Evolutionary conservation across 2,888 invertebrate species (phyloP).

Genomic region (Caenorhabditis panamensis): DNA sequence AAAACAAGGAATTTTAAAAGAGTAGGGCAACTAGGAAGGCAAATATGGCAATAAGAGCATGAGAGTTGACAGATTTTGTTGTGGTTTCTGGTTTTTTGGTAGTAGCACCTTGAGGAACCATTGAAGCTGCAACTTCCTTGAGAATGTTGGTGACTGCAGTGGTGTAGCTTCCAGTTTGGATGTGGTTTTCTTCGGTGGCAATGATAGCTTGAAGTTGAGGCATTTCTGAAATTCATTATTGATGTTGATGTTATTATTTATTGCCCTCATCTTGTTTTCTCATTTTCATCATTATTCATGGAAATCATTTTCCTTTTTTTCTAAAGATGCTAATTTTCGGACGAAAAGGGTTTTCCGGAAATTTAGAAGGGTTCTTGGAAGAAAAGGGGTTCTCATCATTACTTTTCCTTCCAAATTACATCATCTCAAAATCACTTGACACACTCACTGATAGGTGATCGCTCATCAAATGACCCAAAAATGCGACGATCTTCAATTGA

Average conservation of each 20-base stretch:
- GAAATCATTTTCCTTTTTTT: neutral
- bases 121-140: constrained; percentile 57
- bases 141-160: constrained; percentile 61
- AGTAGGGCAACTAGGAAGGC: neutral
- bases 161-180: constrained; percentile 59
- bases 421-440: neutral
- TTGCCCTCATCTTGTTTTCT: neutral
- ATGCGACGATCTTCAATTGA: constrained; percentile 65
- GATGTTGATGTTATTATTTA: too few relatives aligned
- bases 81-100: constrained; percentile 26
- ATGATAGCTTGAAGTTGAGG: constrained; percentile 61
- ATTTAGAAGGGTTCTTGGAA: neutral
- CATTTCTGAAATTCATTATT: constrained; percentile 40
- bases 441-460: constrained; percentile 64
- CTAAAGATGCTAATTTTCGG: neutral
- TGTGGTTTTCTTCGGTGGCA: constrained; percentile 47
- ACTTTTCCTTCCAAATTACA: neutral
- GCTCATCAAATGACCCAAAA: constrained; percentile 66
- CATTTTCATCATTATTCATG: neutral
- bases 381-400: too few relatives aligned
- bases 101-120: constrained; percentile 16
- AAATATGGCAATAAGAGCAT: neutral
- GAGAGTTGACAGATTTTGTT: neutral
- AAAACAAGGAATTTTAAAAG: neutral
- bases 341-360: neutral